Evolutionary conservation across 2,113 vertebrate genomes (phyloP), one percentile per base, ranked within the genome.

Genomic region (Leptobrachium leishanense): DNA sequence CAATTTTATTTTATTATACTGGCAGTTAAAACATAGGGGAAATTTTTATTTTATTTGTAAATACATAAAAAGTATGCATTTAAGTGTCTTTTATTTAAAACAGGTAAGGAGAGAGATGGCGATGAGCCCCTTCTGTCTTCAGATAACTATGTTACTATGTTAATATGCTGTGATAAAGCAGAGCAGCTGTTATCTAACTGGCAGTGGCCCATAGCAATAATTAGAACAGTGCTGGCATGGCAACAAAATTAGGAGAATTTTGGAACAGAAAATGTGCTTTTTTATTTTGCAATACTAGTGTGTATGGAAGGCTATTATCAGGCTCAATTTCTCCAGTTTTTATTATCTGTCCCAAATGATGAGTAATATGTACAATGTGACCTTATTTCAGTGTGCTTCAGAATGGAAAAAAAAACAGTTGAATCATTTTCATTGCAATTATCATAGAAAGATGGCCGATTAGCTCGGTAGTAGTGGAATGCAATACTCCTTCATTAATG

Each of bases 151-250:
- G 31, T 39, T 44, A 31, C 41, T 70, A 43, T 76, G 75, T 50
- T 64, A 72, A 78, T 63, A 64, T 72, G 13, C 40, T 53, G 43
- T 68, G 57, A 71, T 43, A 64, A 63, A 63, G 43, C 68, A 46
- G 20, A 77, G 44, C 76, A 77, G 76, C 68, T 77, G 76, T 43
- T 77, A 77, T 78, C 57, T 72, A 72, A 78, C 76, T 72, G 76
- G 76, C 76, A 77, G 55, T 15, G 31, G 59, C 68, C 76, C 68
- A 78, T 64, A 50, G 59, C 57, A 71, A 71, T 72, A 72, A 64
- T 71, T 55, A 78, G 42, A 71, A 72, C 43, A 41, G 42, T 6
- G 68, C 76, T 72, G 76, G 57, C 76, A 72, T 78, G 43, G 68
- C 9, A 72, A 72, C 68, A 71, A 43, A 8, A 71, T 71, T 59